A percentile compares a stretch with the other conserved stretches of the same genome.
phyloP scores from a whole-genome alignment of 2,888 invertebrate genomes.

The Beris morrisii region DNA sequence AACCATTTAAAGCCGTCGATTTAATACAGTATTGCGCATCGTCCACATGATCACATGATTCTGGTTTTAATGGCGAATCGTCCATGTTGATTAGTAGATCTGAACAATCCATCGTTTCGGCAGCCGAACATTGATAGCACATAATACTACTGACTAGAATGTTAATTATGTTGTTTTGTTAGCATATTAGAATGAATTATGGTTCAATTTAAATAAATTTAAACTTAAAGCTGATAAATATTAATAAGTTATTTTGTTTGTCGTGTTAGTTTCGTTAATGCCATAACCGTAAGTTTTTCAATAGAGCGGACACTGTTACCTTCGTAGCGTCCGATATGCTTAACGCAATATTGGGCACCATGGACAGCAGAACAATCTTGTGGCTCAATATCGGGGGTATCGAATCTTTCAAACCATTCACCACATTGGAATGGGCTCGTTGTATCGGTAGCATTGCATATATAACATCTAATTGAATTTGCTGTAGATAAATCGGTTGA shows the following conservation, averaged over 20 bases:
- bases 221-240: neutral
- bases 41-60: conserved; percentile 72
- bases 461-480: conserved; percentile 77
- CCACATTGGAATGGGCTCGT: conserved; percentile 79
- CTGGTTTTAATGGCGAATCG: conserved; percentile 61
- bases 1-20: conserved; percentile 62
- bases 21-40: conserved; percentile 85
- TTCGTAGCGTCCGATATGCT: conserved; percentile 89
- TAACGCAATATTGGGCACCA: conserved; percentile 86
- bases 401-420: conserved; percentile 70
- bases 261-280: conserved; percentile 9
- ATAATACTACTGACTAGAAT: conserved; percentile 58
- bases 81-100: conserved; percentile 64
- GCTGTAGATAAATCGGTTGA: conserved; percentile 52
- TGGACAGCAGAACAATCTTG: conserved; percentile 78
- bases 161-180: conserved; percentile 18
- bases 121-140: conserved; percentile 80
- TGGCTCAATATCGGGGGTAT: conserved; percentile 65
- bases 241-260: neutral
- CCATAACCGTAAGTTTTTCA: neutral
- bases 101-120: conserved; percentile 67
- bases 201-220: neutral
- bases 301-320: conserved; percentile 58
- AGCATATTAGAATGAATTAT: neutral
- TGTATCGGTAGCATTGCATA: conserved; percentile 83